These are phyloP conservation scores for Corythaixoides concolor DNA, from an alignment of 2,113 vertebrate species.

Conservation along the genomic window DNA sequence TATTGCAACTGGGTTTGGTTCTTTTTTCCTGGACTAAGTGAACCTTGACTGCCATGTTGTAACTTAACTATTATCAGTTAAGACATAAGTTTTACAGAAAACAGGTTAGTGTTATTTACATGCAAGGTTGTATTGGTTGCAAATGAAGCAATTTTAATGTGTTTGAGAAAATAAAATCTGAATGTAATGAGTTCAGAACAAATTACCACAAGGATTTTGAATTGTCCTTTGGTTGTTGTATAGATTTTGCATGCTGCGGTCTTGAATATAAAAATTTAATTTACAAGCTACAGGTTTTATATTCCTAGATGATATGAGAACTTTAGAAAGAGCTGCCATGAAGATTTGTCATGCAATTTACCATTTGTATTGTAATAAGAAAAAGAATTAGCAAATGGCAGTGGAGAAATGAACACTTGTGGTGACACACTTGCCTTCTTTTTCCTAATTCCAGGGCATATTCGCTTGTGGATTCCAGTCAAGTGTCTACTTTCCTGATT, in stretches of 20 bases:
- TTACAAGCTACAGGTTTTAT: not conserved
- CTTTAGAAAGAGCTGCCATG: not conserved
- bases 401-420: not conserved
- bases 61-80: no score
- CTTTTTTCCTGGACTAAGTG: not conserved
- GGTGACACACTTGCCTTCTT: not conserved
- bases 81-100: not conserved
- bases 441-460: constrained; percentile 86
- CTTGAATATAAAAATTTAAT: not conserved
- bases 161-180: not conserved
- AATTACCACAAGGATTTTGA: not conserved
- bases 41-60: not conserved
- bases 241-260: not conserved
- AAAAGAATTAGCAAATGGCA: not conserved
- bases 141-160: not conserved
- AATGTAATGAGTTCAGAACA: not conserved
- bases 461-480: constrained; percentile 98
- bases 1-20: not conserved
- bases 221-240: not conserved
- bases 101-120: fast-evolving
- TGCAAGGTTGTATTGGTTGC: not conserved
- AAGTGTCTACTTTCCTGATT: constrained; percentile 99
- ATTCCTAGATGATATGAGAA: not conserved
- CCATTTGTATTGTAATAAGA: not conserved
- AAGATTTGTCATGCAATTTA: not conserved